Conservation (phyloP, 2,113 vertebrate species). For the Alexandromys fortis region DNA sequence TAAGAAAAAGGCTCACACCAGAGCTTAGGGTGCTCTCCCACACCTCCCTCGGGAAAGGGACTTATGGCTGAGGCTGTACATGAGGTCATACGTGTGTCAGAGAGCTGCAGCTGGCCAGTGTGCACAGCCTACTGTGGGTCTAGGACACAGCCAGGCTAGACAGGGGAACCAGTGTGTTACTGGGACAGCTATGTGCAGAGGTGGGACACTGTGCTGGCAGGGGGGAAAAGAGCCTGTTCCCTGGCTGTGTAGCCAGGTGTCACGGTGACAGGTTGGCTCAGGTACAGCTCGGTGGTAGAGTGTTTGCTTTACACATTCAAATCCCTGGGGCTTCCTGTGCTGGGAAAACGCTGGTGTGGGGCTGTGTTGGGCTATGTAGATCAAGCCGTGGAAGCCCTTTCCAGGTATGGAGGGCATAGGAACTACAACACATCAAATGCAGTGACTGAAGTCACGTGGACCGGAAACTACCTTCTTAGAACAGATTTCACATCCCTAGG, state of each 20-base stretch:
- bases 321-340: neutral
- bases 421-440: neutral
- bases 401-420: neutral
- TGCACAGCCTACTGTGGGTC: neutral
- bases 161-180: neutral
- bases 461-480: neutral
- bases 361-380: neutral
- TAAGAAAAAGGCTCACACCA: neutral
- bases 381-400: neutral
- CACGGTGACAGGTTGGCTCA: neutral
- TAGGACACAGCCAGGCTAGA: neutral
- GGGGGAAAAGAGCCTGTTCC: neutral
- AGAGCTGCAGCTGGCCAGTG: neutral
- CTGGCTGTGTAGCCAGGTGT: neutral
- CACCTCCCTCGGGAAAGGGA: neutral
- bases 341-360: neutral
- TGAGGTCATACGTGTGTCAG: neutral
- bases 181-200: neutral
- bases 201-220: neutral
- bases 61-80: neutral
- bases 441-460: neutral
- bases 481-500: neutral
- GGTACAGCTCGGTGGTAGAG: neutral
- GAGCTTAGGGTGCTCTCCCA: neutral
- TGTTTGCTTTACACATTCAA: neutral